Conservation (phyloP, 2,113 vertebrate species). For the Hydrochoerus hydrochaeris region DNA sequence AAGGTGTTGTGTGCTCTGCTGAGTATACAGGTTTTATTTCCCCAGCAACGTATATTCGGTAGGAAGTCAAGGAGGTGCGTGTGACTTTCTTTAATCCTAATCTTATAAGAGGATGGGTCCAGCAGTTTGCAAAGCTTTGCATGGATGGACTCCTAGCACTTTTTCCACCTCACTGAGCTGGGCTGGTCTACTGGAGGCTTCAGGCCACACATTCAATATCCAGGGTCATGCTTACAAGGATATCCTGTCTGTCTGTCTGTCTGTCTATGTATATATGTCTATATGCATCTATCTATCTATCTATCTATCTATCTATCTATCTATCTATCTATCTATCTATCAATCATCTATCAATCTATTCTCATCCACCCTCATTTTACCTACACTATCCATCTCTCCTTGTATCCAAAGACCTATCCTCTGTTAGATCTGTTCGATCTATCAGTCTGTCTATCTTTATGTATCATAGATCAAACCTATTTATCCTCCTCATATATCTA, state of each 20-base stretch:
- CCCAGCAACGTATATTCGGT: fast-evolving
- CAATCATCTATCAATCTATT: background rate
- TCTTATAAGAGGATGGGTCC: background rate
- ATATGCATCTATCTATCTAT: background rate
- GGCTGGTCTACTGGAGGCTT: background rate
- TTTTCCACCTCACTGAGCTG: background rate
- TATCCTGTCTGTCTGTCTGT: background rate
- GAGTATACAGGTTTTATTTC: background rate
- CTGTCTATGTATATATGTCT: background rate
- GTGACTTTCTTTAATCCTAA: too few species aligned
- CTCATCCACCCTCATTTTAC: too few species aligned
- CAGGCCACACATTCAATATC: background rate
- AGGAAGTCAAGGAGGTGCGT: background rate
- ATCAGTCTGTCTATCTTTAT: background rate
- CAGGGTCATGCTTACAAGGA: background rate
- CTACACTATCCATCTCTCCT: background rate
- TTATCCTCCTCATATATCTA: background rate
- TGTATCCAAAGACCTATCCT: background rate
- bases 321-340: background rate
- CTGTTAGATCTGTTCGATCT: background rate
- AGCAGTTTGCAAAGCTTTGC: background rate
- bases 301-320: background rate
- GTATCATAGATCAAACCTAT: too few species aligned
- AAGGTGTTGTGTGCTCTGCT: background rate
- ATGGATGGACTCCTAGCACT: background rate